Evolutionary conservation across 2,113 vertebrate species (phyloP).

Genomic region (Todiramphus chloris): DNA sequence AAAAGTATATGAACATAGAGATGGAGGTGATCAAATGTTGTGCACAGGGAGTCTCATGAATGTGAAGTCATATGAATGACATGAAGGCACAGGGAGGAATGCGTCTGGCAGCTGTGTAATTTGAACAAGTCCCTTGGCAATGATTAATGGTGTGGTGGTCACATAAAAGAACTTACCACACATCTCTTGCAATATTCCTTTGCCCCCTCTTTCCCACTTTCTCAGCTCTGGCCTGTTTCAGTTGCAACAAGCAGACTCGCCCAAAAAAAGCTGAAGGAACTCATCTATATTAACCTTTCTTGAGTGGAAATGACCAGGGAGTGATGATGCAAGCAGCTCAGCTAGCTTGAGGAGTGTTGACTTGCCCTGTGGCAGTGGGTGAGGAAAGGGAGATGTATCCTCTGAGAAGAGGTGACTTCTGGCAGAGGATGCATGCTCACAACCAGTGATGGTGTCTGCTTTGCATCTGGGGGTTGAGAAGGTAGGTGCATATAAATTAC

Average conservation of each 20-base stretch:
- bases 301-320: not conserved
- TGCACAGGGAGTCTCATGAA: not conserved
- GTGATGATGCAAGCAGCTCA: not conserved
- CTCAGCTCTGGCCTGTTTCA: not conserved
- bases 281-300: not conserved
- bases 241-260: not conserved
- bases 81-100: not conserved
- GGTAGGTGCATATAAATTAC: not conserved
- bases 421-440: not conserved
- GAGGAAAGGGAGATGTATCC: not conserved
- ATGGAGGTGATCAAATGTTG: not conserved
- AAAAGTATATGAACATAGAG: not conserved
- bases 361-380: not conserved
- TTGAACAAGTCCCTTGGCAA: not conserved
- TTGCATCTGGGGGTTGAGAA: not conserved
- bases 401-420: not conserved
- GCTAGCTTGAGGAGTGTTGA: not conserved
- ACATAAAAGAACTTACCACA: not conserved
- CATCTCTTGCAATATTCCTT: not conserved
- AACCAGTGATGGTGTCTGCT: not conserved
- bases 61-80: not conserved
- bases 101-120: not conserved
- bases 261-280: not conserved
- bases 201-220: not conserved
- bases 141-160: not conserved